Evolutionary conservation across 2,888 invertebrate species (phyloP).

Genomic region (Mesorhabditis spiculigera): DNA sequence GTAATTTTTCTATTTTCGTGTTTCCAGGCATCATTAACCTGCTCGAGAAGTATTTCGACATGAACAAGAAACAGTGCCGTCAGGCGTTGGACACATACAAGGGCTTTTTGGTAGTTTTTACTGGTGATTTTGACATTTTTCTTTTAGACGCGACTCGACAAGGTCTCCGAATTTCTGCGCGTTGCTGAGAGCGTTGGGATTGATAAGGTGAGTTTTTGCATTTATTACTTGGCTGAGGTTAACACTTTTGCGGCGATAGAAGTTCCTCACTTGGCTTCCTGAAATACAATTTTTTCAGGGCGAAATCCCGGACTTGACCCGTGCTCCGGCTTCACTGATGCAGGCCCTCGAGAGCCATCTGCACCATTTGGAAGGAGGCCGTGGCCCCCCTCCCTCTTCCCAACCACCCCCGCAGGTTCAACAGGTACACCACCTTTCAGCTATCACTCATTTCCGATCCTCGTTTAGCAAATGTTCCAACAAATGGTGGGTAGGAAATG

Average conservation of each 20-base stretch:
- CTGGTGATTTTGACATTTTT: conserved; percentile 11
- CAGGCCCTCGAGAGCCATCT: conserved; percentile 96
- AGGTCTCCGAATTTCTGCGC: conserved; percentile 93
- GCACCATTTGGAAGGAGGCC: conserved; percentile 78
- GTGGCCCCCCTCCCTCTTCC: conserved; percentile 32
- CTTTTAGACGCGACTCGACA: conserved; percentile 79
- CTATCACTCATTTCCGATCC: conserved; percentile 5
- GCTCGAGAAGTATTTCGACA: conserved; percentile 93
- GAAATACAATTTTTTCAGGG: conserved; percentile 68
- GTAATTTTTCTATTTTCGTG: neutral
- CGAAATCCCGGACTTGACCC: conserved; percentile 94
- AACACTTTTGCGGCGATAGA: neutral
- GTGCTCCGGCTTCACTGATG: conserved; percentile 91
- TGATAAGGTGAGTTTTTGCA: conserved; percentile 63
- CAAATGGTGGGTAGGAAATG: conserved; percentile 5
- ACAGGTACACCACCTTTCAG: conserved; percentile 18
- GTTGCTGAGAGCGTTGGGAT: conserved; percentile 83
- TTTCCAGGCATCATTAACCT: conserved; percentile 36
- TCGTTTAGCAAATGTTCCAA: conserved; percentile 4
- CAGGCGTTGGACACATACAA: conserved; percentile 97
- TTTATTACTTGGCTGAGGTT: no score
- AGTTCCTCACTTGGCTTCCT: neutral
- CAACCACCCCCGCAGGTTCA: conserved; percentile 24
- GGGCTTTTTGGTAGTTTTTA: conserved; percentile 75
- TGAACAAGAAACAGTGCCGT: conserved; percentile 98